Base-by-base conservation (phyloP, 2,888 invertebrate species). In the Sarcophaga carnaria region DNA sequence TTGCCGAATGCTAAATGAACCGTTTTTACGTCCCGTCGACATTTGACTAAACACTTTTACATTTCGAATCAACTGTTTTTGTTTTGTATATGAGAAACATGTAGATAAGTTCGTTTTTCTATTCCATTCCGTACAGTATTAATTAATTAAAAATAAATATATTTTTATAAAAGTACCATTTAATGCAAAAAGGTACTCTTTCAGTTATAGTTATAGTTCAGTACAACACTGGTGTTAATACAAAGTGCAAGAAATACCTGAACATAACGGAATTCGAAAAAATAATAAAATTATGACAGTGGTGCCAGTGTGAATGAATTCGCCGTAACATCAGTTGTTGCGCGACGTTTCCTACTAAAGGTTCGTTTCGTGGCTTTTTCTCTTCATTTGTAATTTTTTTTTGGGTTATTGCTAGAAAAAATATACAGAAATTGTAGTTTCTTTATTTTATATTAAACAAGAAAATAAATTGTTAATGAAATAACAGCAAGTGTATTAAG, bases 291-390 rank as follows among this genome's bases (percentile, higher is more conserved):
- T 75, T 76, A 63, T 67, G 72, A 74, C 67, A 83, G 8, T 25
- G 12, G 17, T 54, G 37, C 22, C 37, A 69, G 37, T 62, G 4
- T 3, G 25, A 10, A 64, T 37, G 75, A 86, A 86, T 86, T 86
- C 86, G 86, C 86, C 80, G 83, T 59, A 72, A 77, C 79, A 77
- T 86, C 80, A 86, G 86, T 86, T 86, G 87, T 81, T 84, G 87
- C 83, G 86, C 86, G 83, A 83, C 86, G 83, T 83, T 86, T 83
- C 74, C 84, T 84, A 79, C 5, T 47, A 64, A 54, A 72, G 84
- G 84, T 86, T 84, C 87, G 87, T 87, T 81, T 76, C 81, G 87
- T 82, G 81, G 76, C 76, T 75, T 84, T 54, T 84, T 83, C 62
- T 76, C 69, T 22, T 83, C 54, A 54, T 54, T 54, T 54, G 4